Evolutionary conservation across 2,797 vertebrate genomes (phyloP), one percentile per base, ranked within the genome.

Genomic region (Myoxocephalus aenaeus): DNA sequence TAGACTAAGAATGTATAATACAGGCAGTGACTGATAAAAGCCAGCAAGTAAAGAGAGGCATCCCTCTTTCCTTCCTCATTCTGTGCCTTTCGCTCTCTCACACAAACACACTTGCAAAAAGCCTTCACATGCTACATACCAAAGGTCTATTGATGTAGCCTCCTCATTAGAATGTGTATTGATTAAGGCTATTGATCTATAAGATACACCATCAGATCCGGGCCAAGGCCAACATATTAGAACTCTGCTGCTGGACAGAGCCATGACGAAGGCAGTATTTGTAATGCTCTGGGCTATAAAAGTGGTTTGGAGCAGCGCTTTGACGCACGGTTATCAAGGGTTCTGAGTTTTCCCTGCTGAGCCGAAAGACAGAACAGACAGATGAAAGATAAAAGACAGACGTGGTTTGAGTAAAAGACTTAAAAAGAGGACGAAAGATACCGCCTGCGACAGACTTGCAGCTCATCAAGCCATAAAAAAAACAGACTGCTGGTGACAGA

Each of bases 111-210:
- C 29, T 58, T 29, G 65, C 20, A 53, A 72, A 64, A 61, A 74
- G 53, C 63, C 61, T 87, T n/a, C 68, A 78, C 66, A 85, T 62
- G 53, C 71, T 84, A 91, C 79, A 81, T 76, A 78, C 53, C 32
- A 73, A 82, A 80, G 76, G 61, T 81, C 79, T 73, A 80, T 73
- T 82, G 73, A 92, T 80, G 72, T 57, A 75, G 59, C 54, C 69
- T 85, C 85, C 83, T 90, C 89, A 92, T 94, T 91, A 91, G 82
- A 84, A 85, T 62, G 59, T 25, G 59, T 84, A 94, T 93, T 81
- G 91, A 94, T 88, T 87, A 82, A 77, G 77, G 79, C 73, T 81
- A 92, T 93, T 81, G 91, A 93, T 92, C 87, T 57, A 77, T 85
- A 84, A 90, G 79, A 89, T 91, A 88, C 80, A 89, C 83, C 84